A percentile compares a stretch with the other conserved stretches of the same genome.
These are phyloP conservation scores for Platysternon megacephalum DNA, from an alignment of 2,113 vertebrate genomes.

Conservation along the genomic window DNA sequence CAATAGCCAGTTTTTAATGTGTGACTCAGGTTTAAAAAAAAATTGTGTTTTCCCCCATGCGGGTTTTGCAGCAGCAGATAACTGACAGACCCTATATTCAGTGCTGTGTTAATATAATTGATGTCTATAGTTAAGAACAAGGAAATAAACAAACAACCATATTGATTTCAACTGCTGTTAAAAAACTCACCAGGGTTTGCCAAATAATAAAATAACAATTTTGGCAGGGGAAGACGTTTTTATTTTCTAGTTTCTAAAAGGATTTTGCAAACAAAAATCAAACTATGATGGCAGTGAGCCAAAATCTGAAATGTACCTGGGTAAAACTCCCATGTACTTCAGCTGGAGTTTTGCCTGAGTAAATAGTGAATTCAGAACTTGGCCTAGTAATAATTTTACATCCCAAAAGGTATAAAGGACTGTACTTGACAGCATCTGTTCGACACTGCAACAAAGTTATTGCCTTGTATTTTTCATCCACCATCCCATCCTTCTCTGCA, in stretches of 20 bases:
- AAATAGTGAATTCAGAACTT: background rate
- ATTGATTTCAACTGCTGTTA: background rate
- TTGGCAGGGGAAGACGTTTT: background rate
- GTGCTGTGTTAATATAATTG: background rate
- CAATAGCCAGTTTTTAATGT: background rate
- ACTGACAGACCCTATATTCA: background rate
- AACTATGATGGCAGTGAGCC: background rate
- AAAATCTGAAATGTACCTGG: background rate
- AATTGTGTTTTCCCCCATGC: accelerated
- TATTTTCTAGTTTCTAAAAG: background rate
- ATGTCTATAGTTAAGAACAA: background rate
- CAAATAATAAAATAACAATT: background rate
- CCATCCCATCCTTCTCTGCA: background rate
- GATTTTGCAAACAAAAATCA: background rate
- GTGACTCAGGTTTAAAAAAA: background rate
- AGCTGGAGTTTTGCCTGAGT: background rate
- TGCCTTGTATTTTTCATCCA: background rate
- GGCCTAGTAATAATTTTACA: background rate
- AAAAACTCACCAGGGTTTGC: background rate
- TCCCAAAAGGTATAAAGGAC: background rate
- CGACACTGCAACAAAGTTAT: accelerated
- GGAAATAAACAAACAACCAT: background rate
- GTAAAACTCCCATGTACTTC: background rate
- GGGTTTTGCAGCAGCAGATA: background rate
- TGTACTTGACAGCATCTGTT: background rate